Evolutionary conservation across 2,888 invertebrate genomes (phyloP), one percentile per base, ranked within the genome.

Genomic region (Ashinkailepas kermadecensis): DNA sequence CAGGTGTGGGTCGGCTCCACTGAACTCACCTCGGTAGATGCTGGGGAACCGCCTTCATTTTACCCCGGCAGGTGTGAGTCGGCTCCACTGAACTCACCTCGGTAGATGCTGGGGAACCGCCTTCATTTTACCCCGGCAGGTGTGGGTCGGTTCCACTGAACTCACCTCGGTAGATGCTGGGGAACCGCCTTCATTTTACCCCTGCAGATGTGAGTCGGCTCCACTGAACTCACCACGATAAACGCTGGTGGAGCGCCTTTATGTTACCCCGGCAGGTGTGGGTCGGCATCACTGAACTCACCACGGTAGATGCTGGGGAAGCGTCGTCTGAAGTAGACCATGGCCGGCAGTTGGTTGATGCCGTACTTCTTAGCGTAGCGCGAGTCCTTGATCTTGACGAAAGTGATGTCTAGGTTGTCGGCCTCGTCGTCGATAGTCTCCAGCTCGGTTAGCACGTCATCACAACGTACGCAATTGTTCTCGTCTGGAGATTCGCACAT

Each of bases 391-490:
- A 97, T 96, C 88, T 96, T 96, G 0, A 96, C 96, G 87, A 97
- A 96, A 3, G 95, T 95, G 84, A 97, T 96, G 86, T 96, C 96
- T 86, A 97, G 90, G 87, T 95, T 95, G 87, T 96, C 96, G 0
- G 95, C 95, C 88, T 97, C 97, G 85, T 95, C 95, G 86, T 98
- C 97, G 85, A 97, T 97, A 85, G 94, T 95, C 87, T 97, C 97
- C 83, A 97, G 88, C 87, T 94, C 94, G 83, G 94, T 93, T 85
- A 95, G 88, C 0, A 96, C 94, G n/a, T 92, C 90, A 80, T 91
- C 91, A 87, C 96, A 96, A 85, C 95, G 94, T 65, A 91, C 92
- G 87, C 97, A 91, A 85, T 94, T 87, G 78, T 84, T 82, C 62
- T 83, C 83, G 78, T 84, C 84, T 84, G 82, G 23, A 58, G 59